Conservation (phyloP, 2,888 invertebrate species). For the Galeruca laticollis region DNA sequence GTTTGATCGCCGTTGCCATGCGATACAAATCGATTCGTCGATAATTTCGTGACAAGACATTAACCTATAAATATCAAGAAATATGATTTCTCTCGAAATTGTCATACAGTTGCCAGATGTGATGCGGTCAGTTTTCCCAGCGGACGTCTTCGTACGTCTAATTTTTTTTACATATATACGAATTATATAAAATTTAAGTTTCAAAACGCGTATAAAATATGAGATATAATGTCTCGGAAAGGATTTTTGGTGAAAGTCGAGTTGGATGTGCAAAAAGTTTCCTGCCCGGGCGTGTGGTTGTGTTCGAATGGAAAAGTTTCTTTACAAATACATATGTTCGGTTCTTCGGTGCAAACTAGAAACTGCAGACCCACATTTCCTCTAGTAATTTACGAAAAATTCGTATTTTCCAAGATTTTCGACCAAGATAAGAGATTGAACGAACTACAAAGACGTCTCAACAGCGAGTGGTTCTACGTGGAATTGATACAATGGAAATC, state of each 20-base stretch:
- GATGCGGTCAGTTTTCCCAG: neutral
- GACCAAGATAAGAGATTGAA: conserved; percentile 64
- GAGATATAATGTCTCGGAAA: conserved; percentile 64
- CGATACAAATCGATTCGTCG: conserved; percentile 21
- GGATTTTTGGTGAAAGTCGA: conserved; percentile 72
- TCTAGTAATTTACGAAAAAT: conserved; percentile 77
- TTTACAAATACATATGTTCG: conserved; percentile 77
- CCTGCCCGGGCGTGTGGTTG: conserved; percentile 89
- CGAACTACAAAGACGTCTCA: conserved; percentile 66
- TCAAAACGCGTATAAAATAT: conserved; percentile 4
- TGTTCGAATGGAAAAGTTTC: conserved; percentile 84
- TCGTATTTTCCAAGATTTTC: conserved; percentile 76
- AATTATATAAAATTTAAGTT: conserved; percentile 1
- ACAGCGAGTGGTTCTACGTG: conserved; percentile 73
- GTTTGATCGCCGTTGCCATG: conserved; percentile 28
- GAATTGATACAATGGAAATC: conserved; percentile 76
- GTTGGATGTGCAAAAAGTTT: conserved; percentile 71
- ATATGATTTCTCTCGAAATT: conserved; percentile 9
- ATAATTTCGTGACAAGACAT: conserved; percentile 21
- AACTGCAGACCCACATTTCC: conserved; percentile 79
- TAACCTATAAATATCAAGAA: conserved; percentile 25
- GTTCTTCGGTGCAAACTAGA: conserved; percentile 77
- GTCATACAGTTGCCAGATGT: conserved; percentile 13
- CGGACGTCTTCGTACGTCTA: neutral
- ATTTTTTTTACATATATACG: conserved; percentile 3